phyloP scores from a whole-genome alignment of 2,888 invertebrate species.

The Catocala fraxini region DNA sequence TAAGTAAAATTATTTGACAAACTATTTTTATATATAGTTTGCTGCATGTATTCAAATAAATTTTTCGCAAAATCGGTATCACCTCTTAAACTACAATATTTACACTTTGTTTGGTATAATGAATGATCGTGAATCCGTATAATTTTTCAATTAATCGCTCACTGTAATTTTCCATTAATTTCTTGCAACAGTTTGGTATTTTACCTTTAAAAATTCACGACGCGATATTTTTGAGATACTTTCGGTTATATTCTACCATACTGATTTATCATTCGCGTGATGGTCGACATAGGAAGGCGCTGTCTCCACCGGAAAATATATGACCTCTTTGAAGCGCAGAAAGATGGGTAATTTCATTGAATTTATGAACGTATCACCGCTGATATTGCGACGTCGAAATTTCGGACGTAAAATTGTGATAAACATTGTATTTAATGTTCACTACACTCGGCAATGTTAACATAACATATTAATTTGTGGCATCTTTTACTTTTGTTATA shows the following conservation, averaged over 20 bases:
- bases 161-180: background rate
- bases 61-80: too few relatives aligned
- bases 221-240: constrained; percentile 32
- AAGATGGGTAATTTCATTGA: constrained; percentile 86
- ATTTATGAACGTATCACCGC: constrained; percentile 84
- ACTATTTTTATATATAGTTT: too few relatives aligned
- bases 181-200: constrained; percentile 17
- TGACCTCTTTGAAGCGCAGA: constrained; percentile 84
- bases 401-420: constrained; percentile 75
- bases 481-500: too few relatives aligned
- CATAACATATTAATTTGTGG: constrained; percentile 1
- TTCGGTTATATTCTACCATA: constrained; percentile 37
- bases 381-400: constrained; percentile 78
- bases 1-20: too few relatives aligned
- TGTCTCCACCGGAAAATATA: constrained; percentile 81
- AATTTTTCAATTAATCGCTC: too few relatives aligned
- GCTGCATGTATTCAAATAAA: too few relatives aligned
- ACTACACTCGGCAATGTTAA: constrained; percentile 14
- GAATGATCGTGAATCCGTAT: too few relatives aligned
- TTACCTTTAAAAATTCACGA: constrained; percentile 30
- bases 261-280: constrained; percentile 84
- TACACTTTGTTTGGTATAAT: too few relatives aligned
- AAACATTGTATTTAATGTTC: constrained; percentile 66
- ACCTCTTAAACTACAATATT: too few relatives aligned
- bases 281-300: constrained; percentile 80